Conservation (phyloP, 2,797 vertebrate genomes). For the Diplodus sargus region DNA sequence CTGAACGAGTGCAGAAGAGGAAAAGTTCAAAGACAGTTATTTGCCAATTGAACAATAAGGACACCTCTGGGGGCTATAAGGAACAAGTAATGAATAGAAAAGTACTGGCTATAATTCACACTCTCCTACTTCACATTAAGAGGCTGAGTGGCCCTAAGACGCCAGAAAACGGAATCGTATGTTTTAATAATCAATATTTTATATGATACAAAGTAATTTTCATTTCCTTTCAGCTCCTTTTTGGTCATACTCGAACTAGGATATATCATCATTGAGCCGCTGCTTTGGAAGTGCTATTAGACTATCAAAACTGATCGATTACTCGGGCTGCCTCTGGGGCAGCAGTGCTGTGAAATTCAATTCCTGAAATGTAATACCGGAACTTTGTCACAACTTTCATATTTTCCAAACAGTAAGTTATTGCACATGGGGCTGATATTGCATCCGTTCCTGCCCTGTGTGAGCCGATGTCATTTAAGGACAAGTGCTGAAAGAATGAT, state of each 20-base stretch:
- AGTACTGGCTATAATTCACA: slow-evolving; percentile 24
- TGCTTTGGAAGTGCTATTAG: slow-evolving; percentile 22
- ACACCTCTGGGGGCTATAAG: slow-evolving; percentile 22
- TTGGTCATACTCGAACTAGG: slow-evolving; percentile 22
- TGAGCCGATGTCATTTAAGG: slow-evolving; percentile 18
- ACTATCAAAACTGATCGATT: slow-evolving; percentile 56
- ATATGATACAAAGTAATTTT: slow-evolving; percentile 29
- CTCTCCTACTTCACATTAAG: slow-evolving; percentile 15
- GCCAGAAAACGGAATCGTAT: slow-evolving; percentile 12
- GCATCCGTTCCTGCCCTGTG: slow-evolving; percentile 1
- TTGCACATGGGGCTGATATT: slow-evolving; percentile 17
- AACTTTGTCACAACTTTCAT: slow-evolving; percentile 29
- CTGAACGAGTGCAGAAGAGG: slow-evolving; percentile 43
- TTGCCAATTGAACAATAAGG: slow-evolving; percentile 57
- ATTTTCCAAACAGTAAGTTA: slow-evolving; percentile 34
- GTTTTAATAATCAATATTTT: slow-evolving; percentile 47
- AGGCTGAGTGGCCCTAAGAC: slow-evolving; percentile 3
- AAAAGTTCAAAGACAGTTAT: slow-evolving; percentile 46
- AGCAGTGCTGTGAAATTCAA: slow-evolving; percentile 34
- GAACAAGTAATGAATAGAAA: slow-evolving; percentile 45
- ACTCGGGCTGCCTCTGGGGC: slow-evolving; percentile 5
- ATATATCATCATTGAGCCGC: slow-evolving; percentile 30
- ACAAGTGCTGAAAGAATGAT: slow-evolving; percentile 1
- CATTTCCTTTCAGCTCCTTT: slow-evolving; percentile 22
- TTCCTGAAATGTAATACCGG: slow-evolving; percentile 38